Evolutionary conservation across 2,888 invertebrate genomes (phyloP).

Genomic region (Abrostola tripartita): DNA sequence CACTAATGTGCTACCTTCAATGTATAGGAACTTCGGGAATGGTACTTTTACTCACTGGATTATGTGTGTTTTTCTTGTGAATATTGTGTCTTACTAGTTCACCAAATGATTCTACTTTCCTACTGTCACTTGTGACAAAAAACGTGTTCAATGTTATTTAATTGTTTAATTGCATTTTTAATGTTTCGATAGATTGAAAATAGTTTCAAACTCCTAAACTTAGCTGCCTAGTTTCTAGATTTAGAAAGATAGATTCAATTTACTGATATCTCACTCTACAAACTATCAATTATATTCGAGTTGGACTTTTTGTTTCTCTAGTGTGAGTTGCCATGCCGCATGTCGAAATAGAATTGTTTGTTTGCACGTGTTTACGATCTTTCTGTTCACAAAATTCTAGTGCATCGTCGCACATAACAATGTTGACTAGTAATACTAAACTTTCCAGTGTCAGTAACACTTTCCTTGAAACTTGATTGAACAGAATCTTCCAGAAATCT

Average conservation of each 20-base stretch:
- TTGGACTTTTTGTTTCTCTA: conserved; percentile 71
- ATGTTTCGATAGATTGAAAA: conserved; percentile 71
- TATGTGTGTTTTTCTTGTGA: conserved; percentile 84
- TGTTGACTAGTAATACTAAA: conserved; percentile 47
- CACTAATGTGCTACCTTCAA: conserved; percentile 82
- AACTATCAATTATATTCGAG: conserved; percentile 68
- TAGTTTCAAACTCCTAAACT: conserved; percentile 59
- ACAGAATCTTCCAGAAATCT: conserved; percentile 54
- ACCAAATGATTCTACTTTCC: conserved; percentile 78
- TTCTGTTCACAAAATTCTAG: conserved; percentile 65
- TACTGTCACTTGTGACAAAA: conserved; percentile 75
- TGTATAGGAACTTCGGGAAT: conserved; percentile 85
- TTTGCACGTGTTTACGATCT: conserved; percentile 79
- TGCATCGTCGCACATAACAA: conserved; percentile 59
- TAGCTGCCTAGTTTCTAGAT: conserved; percentile 70
- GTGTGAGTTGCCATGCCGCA: conserved; percentile 82
- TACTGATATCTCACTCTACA: conserved; percentile 78
- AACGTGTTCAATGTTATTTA: conserved; percentile 73
- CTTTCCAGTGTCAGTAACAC: conserved; percentile 37
- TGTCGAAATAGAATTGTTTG: conserved; percentile 78
- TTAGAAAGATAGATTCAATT: conserved; percentile 76
- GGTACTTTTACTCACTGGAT: conserved; percentile 80
- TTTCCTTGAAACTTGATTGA: conserved; percentile 49
- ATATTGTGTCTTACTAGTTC: conserved; percentile 83
- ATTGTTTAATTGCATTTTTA: conserved; percentile 76